Evolutionary conservation across 2,797 vertebrate species (phyloP), one percentile per base, ranked within the genome.

Genomic region (Sitta carolinensis): DNA sequence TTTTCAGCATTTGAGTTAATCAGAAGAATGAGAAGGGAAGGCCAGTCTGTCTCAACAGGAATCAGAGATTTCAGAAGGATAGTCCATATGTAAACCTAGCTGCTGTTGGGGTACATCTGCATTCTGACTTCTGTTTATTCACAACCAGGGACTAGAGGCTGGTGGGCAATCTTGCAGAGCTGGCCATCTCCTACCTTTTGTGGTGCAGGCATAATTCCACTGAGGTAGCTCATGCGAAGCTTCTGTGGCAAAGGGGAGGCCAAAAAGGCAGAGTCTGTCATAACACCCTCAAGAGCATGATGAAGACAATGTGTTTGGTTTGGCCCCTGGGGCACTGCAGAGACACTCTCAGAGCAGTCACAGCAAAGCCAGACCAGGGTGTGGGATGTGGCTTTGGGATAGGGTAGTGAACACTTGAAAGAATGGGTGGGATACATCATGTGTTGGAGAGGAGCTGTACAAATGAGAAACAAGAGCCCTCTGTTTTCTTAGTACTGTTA

Each of bases 231-330:
- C 43, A 38, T 26, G 10, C 8, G 8, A 15, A 1, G 0, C 20
- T 77, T 61, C 69, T 62, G 13, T 34, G 55, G 7, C 52, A 78
- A 38, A 74, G 16, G n/a, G 34, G 16, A 67, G 26, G 30, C 36
- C 0, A 0, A 63, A 80, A 45, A 22, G 20, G 22, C 38, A 73
- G 42, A 61, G 12, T 9, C 36, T 66, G 26, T 38, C 4, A 8
- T 29, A 54, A 38, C 51, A 58, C 6, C 16, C 52, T 62, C 38
- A 42, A n/a, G 61, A 66, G 29, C 34, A 7, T 6, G 30, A 27
- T 43, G 47, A 64, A 52, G 38, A 73, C 50, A 48, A 38, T 21
- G 42, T 23, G 7, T 16, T 70, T 61, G 32, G 32, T 66, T 74
- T 80, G 84, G 47, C 48, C 40, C 27, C 34, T 4, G 10, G 38